A percentile compares a stretch with the other conserved stretches of the same genome.
Evolutionary conservation across 2,113 vertebrate genomes (phyloP).

Genomic region (Megalops atlanticus): DNA sequence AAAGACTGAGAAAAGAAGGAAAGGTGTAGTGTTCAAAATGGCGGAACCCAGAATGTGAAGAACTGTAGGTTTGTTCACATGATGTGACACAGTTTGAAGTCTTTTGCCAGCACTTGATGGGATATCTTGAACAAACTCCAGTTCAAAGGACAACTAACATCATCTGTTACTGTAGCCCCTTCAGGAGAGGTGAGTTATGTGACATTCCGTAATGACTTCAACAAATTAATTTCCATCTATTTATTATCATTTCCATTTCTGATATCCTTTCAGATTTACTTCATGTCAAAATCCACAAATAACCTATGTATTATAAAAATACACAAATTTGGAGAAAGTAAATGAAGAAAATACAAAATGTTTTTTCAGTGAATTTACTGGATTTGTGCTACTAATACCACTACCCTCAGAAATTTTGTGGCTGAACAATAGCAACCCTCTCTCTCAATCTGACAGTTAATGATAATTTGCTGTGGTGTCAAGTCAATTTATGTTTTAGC

Average conservation of each 20-base stretch:
- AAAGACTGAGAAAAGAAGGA: not conserved
- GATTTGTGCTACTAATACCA: too few species aligned
- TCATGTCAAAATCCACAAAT: too few species aligned
- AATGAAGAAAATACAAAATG: too few species aligned
- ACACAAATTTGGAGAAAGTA: too few species aligned
- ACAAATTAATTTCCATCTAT: not conserved
- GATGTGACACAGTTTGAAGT: not conserved
- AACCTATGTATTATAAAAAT: too few species aligned
- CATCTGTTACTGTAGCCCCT: not conserved
- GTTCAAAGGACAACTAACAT: not conserved
- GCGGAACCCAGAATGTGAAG: not conserved
- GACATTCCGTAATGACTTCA: not conserved
- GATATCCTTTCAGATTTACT: too few species aligned
- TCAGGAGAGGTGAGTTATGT: not conserved
- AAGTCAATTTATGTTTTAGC: not conserved
- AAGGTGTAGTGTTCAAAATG: not conserved
- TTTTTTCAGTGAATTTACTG: too few species aligned
- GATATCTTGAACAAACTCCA: not conserved
- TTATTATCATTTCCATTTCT: not conserved
- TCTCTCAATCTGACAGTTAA: not conserved
- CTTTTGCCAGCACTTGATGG: not conserved
- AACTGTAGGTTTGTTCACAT: not conserved
- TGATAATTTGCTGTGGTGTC: not conserved
- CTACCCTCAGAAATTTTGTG: too few species aligned
- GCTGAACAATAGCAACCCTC: too few species aligned